Conservation (phyloP, 1,140 invertebrate species). For the Papilio polyxenes region DNA sequence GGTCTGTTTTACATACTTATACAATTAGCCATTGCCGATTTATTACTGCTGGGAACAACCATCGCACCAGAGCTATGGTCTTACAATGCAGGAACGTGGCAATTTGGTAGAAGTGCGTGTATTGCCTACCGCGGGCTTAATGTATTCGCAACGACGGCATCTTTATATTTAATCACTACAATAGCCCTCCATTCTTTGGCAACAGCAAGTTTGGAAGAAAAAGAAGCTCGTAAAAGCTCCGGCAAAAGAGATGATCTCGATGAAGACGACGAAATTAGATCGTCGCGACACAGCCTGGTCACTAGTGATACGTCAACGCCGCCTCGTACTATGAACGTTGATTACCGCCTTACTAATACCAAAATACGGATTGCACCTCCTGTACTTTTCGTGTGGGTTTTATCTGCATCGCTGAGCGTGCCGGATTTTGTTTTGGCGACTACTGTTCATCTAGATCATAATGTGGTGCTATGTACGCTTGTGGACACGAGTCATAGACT, state of each 20-base stretch:
- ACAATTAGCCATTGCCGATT: slow-evolving; percentile 79
- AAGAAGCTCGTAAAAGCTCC: slow-evolving; percentile 51
- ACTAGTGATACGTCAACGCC: slow-evolving; percentile 73
- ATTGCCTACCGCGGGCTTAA: slow-evolving; percentile 77
- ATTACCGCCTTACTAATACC: slow-evolving; percentile 70
- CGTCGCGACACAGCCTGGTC: slow-evolving; percentile 76
- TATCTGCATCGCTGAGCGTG: slow-evolving; percentile 80
- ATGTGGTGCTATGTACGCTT: slow-evolving; percentile 64
- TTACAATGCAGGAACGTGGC: slow-evolving; percentile 75
- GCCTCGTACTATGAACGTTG: slow-evolving; percentile 75
- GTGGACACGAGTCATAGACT: slow-evolving; percentile 67
- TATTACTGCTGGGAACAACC: slow-evolving; percentile 68
- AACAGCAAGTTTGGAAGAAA: slow-evolving; percentile 77
- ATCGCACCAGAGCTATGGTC: slow-evolving; percentile 78
- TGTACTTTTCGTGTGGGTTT: slow-evolving; percentile 79
- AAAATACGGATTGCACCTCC: slow-evolving; percentile 77
- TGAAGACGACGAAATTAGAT: slow-evolving; percentile 79
- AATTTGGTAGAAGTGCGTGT: slow-evolving; percentile 74
- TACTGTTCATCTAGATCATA: slow-evolving; percentile 58
- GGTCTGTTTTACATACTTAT: slow-evolving; percentile 78
- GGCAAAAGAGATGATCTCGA: slow-evolving; percentile 67
- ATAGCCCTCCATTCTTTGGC: slow-evolving; percentile 81
- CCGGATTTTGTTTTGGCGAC: slow-evolving; percentile 79
- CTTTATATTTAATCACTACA: slow-evolving; percentile 78
- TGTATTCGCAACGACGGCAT: slow-evolving; percentile 79